Evolutionary conservation across 2,888 invertebrate genomes (phyloP), one percentile per base, ranked within the genome.

Genomic region (Cremastobaeus sp.): DNA sequence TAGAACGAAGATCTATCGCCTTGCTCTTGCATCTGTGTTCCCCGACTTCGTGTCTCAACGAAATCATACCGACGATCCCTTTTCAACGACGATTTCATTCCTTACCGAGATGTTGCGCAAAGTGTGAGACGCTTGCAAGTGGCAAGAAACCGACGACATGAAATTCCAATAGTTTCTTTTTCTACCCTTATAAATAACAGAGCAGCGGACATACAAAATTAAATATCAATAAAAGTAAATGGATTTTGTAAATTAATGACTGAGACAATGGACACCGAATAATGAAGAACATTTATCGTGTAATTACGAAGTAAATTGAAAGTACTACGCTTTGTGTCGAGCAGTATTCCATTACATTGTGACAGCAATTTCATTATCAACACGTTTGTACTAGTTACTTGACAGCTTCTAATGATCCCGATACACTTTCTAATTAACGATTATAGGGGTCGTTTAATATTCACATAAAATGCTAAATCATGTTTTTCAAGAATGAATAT

Each of bases 1-100:
- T 43, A 35, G 37, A 64, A 71, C 50, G 37, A 59, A 65, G 71
- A 71, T 64, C 52, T 71, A 71, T 71, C 65, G 64, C 50, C 48
- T 35, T 62, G 55, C 69, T 62, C 41, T 45, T 37, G 48, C 52
- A 52, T 35, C 45, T 52, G 48, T 57, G 50, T 64, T 60, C 48
- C 43, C 32, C 41, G 43, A 57, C 71, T 59, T 65, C 57, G 52
- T 60, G 39, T 72, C 65, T 50, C 65, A 32, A 35, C 52, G 48
- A 71, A 57, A 64, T 71, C 70, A 55, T 35, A 52, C 50, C 50
- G 37, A 45, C 45, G 55, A 59, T 57, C 57, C 50, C 35, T 47
- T 32, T 62, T 43, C 70, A 48, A 62, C 69, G 18, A 64, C 62
- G 47, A 52, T 71, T 71, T 64, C 64, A 71, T 64, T 68, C 30